These are phyloP conservation scores for Strongylocentrotus purpuratus DNA, from an alignment of 35 echinoderm and acorn worm genomes.

Conservation along the genomic window DNA sequence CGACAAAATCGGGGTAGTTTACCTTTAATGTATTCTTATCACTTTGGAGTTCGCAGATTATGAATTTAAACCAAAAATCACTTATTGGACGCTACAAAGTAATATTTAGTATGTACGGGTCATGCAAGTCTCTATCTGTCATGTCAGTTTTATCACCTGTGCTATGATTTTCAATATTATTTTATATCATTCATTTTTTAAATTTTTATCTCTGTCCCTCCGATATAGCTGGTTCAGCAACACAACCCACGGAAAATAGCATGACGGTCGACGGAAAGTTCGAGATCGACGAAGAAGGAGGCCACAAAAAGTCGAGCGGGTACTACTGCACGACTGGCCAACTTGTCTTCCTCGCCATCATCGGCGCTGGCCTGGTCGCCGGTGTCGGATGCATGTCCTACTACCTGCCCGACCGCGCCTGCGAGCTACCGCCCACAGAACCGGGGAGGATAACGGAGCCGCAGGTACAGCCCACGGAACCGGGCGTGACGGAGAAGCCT, in stretches of 20 bases:
- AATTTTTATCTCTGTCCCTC: neutral
- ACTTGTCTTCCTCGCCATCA: conserved; percentile 65
- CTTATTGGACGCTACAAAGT: too few relatives aligned
- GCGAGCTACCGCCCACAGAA: conserved; percentile 26
- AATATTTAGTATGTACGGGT: too few relatives aligned
- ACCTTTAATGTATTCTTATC: too few relatives aligned
- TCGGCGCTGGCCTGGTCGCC: conserved; percentile 63
- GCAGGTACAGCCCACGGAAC: neutral
- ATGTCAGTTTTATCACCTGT: too few relatives aligned
- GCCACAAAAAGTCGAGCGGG: conserved; percentile 41
- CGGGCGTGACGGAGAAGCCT: neutral
- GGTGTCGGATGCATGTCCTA: conserved; percentile 75
- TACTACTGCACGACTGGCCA: conserved; percentile 74
- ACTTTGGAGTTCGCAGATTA: too few relatives aligned
- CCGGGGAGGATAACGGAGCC: neutral
- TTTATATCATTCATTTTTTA: too few relatives aligned
- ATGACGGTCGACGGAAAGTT: conserved; percentile 65
- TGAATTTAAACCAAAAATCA: too few relatives aligned
- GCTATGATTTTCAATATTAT: too few relatives aligned
- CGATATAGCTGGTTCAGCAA: conserved; percentile 11
- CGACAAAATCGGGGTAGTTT: too few relatives aligned
- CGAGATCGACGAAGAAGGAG: conserved; percentile 63
- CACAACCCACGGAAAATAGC: conserved; percentile 33
- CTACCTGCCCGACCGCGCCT: conserved; percentile 82
- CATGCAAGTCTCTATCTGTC: too few relatives aligned